Conservation (phyloP, 2,797 vertebrate genomes). For the Gallinago solitaria region DNA sequence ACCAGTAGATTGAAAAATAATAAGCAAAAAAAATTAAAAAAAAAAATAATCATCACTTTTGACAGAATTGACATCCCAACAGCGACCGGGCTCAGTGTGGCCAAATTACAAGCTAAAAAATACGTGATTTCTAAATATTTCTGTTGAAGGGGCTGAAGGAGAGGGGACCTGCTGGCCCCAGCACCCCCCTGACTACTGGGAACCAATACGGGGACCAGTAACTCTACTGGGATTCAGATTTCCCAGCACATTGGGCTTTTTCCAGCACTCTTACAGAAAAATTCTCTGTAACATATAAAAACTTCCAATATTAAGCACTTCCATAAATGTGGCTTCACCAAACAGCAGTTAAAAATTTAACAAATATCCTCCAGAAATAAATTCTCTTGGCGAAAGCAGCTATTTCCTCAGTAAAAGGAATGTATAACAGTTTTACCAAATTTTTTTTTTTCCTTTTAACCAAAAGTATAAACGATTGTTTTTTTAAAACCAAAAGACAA, state of each 20-base stretch:
- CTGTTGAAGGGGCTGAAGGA: not conserved
- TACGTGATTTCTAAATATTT: fast-evolving
- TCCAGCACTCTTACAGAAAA: not conserved
- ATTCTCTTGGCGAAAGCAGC: fast-evolving
- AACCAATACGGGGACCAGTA: not conserved
- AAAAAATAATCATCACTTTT: not conserved
- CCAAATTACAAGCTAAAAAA: not conserved
- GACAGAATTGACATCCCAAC: not conserved
- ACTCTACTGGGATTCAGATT: fast-evolving
- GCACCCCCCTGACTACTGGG: not conserved
- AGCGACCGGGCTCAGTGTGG: not conserved
- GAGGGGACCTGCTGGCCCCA: not conserved
- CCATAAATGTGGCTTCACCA: fast-evolving
- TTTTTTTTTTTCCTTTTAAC: not conserved
- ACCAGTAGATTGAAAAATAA: constrained; percentile 66
- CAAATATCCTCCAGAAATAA: not conserved
- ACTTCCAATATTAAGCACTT: fast-evolving
- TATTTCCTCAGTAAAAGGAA: not conserved
- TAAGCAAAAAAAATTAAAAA: not conserved
- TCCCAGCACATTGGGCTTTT: not conserved
- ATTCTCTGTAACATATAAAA: fast-evolving
- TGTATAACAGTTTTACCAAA: not conserved
- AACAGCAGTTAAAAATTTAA: not conserved
- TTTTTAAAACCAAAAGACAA: not conserved
- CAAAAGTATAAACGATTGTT: not conserved